These are phyloP conservation scores for Macrocentrus cingulum DNA, from an alignment of 1,140 invertebrate species.

Conservation along the genomic window DNA sequence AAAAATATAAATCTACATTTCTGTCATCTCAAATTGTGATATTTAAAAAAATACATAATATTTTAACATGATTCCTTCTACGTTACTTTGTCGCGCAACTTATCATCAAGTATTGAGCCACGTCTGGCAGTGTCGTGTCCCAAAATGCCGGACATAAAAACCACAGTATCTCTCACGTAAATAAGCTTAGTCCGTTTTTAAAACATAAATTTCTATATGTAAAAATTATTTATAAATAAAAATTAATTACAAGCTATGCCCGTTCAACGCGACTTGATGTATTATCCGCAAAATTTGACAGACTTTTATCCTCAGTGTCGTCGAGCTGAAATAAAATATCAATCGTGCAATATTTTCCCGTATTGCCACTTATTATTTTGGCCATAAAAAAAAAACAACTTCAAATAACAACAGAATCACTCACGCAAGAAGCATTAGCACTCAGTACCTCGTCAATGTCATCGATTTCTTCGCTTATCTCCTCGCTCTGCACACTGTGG, in stretches of 20 bases:
- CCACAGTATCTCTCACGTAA: conserved; percentile 15
- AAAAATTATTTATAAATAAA: conserved; percentile 5
- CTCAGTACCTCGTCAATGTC: conserved; percentile 51
- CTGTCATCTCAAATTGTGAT: conserved; percentile 18
- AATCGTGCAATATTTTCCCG: not conserved
- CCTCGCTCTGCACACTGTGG: conserved; percentile 45
- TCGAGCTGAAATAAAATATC: conserved; percentile 52
- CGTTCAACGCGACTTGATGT: conserved; percentile 45
- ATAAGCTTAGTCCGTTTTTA: too few relatives aligned
- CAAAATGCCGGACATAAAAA: conserved; percentile 8
- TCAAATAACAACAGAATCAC: conserved; percentile 33
- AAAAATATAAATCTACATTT: too few relatives aligned
- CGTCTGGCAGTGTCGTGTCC: conserved; percentile 49
- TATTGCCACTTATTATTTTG: not conserved
- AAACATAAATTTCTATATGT: too few relatives aligned
- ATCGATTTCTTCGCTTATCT: conserved; percentile 54
- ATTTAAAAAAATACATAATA: too few relatives aligned
- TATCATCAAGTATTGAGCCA: conserved; percentile 55
- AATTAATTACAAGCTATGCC: conserved; percentile 37
- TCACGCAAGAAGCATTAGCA: conserved; percentile 51
- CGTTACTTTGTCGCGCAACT: conserved; percentile 40
- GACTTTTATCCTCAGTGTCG: conserved; percentile 47
- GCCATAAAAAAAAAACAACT: conserved; percentile 19
- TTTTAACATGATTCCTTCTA: conserved; percentile 36
- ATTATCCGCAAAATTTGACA: conserved; percentile 48